phyloP scores from a whole-genome alignment of 2,888 invertebrate species.

The Punctoribates punctum region DNA sequence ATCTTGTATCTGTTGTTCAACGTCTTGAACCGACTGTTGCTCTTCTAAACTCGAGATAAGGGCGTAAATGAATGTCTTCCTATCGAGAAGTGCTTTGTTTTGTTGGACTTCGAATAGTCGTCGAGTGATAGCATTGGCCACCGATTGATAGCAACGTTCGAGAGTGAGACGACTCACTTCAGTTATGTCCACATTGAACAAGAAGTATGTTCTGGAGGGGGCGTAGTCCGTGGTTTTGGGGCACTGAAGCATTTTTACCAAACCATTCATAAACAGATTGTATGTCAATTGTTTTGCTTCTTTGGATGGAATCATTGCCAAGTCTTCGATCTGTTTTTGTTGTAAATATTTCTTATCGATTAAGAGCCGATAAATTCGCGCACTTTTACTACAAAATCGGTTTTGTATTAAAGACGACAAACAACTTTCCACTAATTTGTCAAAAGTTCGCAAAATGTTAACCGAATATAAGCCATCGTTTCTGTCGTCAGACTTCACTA shows the following conservation, averaged over 20 bases:
- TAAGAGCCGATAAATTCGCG: slow-evolving; percentile 77
- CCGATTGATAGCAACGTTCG: slow-evolving; percentile 67
- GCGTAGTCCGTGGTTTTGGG: slow-evolving; percentile 63
- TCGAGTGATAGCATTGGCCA: slow-evolving; percentile 66
- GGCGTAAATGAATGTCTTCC: slow-evolving; percentile 77
- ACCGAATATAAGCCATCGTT: slow-evolving; percentile 78
- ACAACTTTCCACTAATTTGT: slow-evolving; percentile 66
- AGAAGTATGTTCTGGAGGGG: slow-evolving; percentile 73
- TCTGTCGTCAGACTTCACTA: slow-evolving; percentile 72
- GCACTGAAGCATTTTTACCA: slow-evolving; percentile 38
- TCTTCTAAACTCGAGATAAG: slow-evolving; percentile 73
- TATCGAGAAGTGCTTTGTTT: slow-evolving; percentile 76
- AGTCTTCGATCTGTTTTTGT: slow-evolving; percentile 83
- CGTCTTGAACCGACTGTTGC: slow-evolving; percentile 66
- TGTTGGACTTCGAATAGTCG: slow-evolving; percentile 63
- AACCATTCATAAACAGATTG: slow-evolving; percentile 58
- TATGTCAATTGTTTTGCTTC: slow-evolving; percentile 86
- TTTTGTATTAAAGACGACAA: slow-evolving; percentile 79
- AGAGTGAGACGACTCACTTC: slow-evolving; percentile 63
- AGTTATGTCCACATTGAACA: slow-evolving; percentile 69
- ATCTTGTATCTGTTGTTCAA: slow-evolving; percentile 65
- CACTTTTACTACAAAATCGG: slow-evolving; percentile 77
- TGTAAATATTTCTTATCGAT: slow-evolving; percentile 75
- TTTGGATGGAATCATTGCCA: slow-evolving; percentile 89
- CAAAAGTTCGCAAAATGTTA: slow-evolving; percentile 67